Percentiles rank a stretch among this genome's conserved stretches.
phyloP scores from a whole-genome alignment of 2,113 vertebrate genomes.

The Bos javanicus region DNA sequence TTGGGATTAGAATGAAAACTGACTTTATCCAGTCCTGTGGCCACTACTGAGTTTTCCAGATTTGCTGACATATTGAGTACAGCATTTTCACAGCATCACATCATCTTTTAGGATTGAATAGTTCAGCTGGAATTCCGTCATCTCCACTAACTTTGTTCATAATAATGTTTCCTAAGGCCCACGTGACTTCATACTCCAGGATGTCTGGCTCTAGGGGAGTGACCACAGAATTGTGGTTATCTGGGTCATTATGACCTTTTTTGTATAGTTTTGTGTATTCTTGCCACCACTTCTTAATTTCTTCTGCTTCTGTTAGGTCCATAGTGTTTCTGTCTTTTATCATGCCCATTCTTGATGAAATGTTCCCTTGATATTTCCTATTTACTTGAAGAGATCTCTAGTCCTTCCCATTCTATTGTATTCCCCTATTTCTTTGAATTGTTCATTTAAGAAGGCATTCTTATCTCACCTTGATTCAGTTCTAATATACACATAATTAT shows the following conservation, averaged over 20 bases:
- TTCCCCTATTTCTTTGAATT: background rate
- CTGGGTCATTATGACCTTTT: background rate
- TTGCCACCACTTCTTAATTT: background rate
- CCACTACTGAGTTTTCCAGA: background rate
- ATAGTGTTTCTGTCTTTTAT: background rate
- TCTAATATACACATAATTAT: background rate
- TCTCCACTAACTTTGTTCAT: background rate
- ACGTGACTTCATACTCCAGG: background rate
- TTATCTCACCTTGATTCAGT: background rate
- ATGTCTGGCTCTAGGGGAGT: background rate
- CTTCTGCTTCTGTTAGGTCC: background rate
- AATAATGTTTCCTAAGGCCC: background rate
- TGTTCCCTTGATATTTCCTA: background rate
- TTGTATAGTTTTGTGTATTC: background rate
- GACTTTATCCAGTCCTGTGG: background rate
- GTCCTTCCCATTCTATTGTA: background rate
- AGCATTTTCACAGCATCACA: background rate
- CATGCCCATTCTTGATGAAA: rapidly evolving
- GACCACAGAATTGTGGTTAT: background rate
- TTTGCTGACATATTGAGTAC: background rate
- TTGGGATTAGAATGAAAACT: background rate
- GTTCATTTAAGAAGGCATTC: background rate
- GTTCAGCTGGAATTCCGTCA: background rate
- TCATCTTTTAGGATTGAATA: background rate
- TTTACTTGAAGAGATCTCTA: background rate